Conservation (phyloP, 37 sponge, comb jelly and placozoan species). For the Oopsacas minuta region DNA sequence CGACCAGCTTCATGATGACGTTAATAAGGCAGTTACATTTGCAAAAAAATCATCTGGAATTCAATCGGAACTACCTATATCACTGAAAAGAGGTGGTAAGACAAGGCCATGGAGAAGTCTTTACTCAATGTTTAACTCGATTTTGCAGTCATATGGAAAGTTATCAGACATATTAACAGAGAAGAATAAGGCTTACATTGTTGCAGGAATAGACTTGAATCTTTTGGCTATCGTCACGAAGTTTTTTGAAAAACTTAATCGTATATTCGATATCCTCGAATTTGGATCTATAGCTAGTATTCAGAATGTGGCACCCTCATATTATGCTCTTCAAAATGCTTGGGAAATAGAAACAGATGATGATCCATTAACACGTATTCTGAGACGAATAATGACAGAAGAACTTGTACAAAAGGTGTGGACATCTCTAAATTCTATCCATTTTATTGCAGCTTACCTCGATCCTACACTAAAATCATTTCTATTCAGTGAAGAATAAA, state of each 20-base stretch:
- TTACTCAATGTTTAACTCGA: constrained; percentile 14
- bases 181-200: constrained; percentile 10
- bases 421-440: not conserved
- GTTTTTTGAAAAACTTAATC: constrained; percentile 12
- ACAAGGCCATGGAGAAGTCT: constrained; percentile 19
- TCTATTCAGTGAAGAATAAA: constrained; percentile 11
- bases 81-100: not conserved
- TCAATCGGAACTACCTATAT: constrained; percentile 16
- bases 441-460: constrained; percentile 15
- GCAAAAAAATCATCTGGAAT: constrained; percentile 18
- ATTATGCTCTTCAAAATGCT: constrained; percentile 20
- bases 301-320: constrained; percentile 18
- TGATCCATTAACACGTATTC: constrained; percentile 8
- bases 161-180: not conserved
- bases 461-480: no score
- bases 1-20: constrained; percentile 4
- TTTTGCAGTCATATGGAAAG: constrained; percentile 4
- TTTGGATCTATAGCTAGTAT: not conserved
- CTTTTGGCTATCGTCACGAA: not conserved
- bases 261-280: constrained; percentile 17
- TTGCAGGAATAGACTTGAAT: constrained; percentile 15
- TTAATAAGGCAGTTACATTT: constrained; percentile 18
- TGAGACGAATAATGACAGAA: not conserved
- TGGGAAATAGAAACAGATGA: constrained; percentile 20
- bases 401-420: constrained; percentile 8